Evolutionary conservation across 2,888 invertebrate species (phyloP).

Genomic region (Cephus spinipes): DNA sequence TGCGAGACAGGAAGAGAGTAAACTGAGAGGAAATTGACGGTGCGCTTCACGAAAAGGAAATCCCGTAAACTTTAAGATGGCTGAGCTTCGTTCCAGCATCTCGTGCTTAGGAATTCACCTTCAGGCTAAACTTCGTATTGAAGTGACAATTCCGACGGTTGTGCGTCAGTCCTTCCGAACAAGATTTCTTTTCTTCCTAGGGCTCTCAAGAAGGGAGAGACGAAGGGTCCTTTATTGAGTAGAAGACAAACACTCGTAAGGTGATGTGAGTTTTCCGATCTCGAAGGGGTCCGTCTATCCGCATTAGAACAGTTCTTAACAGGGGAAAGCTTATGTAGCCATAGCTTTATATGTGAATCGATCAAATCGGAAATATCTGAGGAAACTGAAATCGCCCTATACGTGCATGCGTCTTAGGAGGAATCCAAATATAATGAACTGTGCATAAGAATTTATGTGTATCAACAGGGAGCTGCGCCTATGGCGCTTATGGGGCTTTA

Average conservation of each 20-base stretch:
- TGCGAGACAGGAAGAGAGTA: constrained; percentile 26
- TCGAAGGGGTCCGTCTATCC: background rate
- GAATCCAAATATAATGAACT: background rate
- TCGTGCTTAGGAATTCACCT: background rate
- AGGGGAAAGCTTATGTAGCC: background rate
- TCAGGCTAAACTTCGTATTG: background rate
- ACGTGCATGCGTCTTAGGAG: background rate
- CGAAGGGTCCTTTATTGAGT: background rate
- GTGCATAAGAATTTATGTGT: background rate
- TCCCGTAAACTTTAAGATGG: background rate
- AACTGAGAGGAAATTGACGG: constrained; percentile 51
- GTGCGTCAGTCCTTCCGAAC: background rate
- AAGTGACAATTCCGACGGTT: background rate
- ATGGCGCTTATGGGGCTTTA: too few species aligned
- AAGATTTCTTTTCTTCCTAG: background rate
- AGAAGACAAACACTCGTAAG: background rate
- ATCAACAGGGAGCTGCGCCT: too few species aligned
- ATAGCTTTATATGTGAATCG: background rate
- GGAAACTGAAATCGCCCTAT: background rate
- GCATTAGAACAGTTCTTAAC: background rate
- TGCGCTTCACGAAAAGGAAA: constrained; percentile 38
- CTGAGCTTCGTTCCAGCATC: background rate
- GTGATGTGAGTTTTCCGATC: background rate
- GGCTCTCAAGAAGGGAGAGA: background rate
- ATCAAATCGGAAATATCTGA: background rate